Conservation (phyloP, 2,113 vertebrate species). For the Pelvicachromis taeniatus region DNA sequence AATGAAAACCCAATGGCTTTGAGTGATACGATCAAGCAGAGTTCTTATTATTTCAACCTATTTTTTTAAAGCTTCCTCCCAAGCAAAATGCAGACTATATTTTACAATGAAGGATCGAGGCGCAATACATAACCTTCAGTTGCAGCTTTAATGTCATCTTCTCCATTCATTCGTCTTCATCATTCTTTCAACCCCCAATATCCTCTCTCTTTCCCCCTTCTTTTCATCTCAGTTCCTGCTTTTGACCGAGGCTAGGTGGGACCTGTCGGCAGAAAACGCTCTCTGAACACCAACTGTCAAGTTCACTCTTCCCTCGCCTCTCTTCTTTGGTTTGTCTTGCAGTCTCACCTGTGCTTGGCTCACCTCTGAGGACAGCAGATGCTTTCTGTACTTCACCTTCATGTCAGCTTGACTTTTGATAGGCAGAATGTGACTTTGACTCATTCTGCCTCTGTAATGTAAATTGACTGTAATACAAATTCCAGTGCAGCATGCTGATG, state of each 20-base stretch:
- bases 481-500: neutral
- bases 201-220: neutral
- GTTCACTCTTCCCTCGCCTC: constrained; percentile 9
- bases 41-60: constrained; percentile 34
- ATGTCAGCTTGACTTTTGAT: constrained; percentile 33
- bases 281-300: constrained; percentile 46
- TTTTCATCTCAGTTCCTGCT: constrained; percentile 25
- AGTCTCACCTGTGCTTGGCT: neutral
- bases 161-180: neutral
- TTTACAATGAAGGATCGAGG: neutral
- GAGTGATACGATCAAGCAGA: constrained; percentile 45
- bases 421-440: neutral
- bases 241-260: constrained; percentile 30
- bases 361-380: constrained; percentile 27
- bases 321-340: neutral
- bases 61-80: constrained; percentile 1
- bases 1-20: constrained; percentile 61
- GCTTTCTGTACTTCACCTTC: constrained; percentile 46
- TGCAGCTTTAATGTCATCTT: neutral
- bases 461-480: neutral
- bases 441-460: neutral
- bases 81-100: constrained; percentile 13
- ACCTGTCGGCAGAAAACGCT: constrained; percentile 37
- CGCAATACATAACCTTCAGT: neutral
- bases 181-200: neutral